Conservation (phyloP, 2,888 invertebrate genomes). For the Chalcis sispes region DNA sequence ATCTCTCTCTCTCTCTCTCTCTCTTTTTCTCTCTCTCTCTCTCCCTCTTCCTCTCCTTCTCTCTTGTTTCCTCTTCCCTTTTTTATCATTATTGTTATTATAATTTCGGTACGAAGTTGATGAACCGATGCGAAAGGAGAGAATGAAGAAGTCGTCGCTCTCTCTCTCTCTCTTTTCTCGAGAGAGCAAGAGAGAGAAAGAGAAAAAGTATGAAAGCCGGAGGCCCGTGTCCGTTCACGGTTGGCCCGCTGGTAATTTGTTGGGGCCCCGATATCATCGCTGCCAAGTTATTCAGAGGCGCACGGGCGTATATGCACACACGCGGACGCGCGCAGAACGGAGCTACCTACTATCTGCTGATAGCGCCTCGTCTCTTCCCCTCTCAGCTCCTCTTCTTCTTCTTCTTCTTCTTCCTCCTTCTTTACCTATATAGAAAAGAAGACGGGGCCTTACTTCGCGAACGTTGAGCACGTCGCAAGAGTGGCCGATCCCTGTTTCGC, state of each 20-base stretch:
- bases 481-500: no score
- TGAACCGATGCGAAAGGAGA: constrained; percentile 64
- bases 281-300: constrained; percentile 61
- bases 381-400: no score
- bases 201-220: constrained; percentile 39
- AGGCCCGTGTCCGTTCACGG: constrained; percentile 59
- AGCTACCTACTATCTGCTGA: no score
- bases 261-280: constrained; percentile 67
- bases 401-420: not conserved
- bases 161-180: constrained; percentile 25
- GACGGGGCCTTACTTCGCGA: no score
- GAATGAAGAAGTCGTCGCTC: constrained; percentile 33
- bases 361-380: no score
- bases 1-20: constrained; percentile 1
- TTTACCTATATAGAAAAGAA: no score
- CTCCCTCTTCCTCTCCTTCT: constrained; percentile 53
- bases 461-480: no score
- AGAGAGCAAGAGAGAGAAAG: constrained; percentile 39
- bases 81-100: constrained; percentile 70
- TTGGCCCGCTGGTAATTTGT: constrained; percentile 68
- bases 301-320: constrained; percentile 49
- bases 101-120: constrained; percentile 66
- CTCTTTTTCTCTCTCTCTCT: constrained; percentile 36
- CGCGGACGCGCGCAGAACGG: not conserved
- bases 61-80: not conserved